Evolutionary conservation across 1,140 invertebrate species (phyloP), one percentile per base, ranked within the genome.

Genomic region (Venustaconcha ellipsiformis): DNA sequence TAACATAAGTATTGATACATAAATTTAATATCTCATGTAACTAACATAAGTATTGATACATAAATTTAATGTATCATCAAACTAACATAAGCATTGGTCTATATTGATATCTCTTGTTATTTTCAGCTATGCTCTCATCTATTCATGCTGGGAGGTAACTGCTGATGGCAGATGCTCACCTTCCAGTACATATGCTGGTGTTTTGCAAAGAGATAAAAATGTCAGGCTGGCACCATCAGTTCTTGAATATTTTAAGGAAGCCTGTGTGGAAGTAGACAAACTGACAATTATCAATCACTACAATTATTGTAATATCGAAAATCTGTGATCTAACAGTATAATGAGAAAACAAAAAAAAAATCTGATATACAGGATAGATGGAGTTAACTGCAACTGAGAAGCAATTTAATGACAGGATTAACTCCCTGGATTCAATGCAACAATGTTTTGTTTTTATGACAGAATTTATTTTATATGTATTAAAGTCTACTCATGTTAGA

Each of bases 111-210:
- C 14, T 72, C 2, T 18, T 59, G 67, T 70, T n/a, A n/a, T 8
- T 66, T 71, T 30, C 63, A 76, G 75, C 56, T 77, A 77, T 63
- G 75, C 75, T 23, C 60, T 77, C 18, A 59, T 77, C 30, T 77
- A 77, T 66, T 77, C 75, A 4, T 77, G 75, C 30, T 77, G 75
- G 75, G 72, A 72, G 55, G 70, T 68, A 56, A 13, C 15, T 15
- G 8, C 56, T 2, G 57, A 67, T 23, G 75, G 75, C 12, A 17
- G 1, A 8, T 77, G 75, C 26, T 48, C 67, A n/a, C 58, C 69
- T 14, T n/a, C 15, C 26, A 71, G 57, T 15, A 57, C 75, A 8
- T 77, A 77, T 30, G 66, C 57, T 17, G 23, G 58, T 37, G 75
- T 77, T 20, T 60, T 72, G 23, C 69, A 71, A 55, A 56, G 75